These are phyloP conservation scores for Apostichopus californicus DNA, from an alignment of 35 echinoderm and acorn worm genomes.

Conservation along the genomic window DNA sequence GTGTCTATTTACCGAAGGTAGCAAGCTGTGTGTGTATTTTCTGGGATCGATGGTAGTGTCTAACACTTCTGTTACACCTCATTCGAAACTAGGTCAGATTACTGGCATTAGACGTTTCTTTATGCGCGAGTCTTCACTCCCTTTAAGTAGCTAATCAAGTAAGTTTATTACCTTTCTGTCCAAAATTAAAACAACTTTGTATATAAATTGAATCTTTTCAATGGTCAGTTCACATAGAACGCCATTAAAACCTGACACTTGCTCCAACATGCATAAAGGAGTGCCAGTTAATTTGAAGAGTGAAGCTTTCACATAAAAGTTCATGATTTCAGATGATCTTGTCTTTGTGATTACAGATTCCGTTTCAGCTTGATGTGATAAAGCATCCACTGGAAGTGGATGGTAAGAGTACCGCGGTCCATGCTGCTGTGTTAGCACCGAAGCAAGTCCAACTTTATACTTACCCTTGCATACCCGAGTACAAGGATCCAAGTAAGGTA, in stretches of 20 bases:
- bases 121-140: no score
- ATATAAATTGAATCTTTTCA: no score
- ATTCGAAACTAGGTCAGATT: no score
- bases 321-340: constrained; percentile 9
- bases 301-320: no score
- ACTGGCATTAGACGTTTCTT: no score
- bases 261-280: not conserved
- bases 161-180: no score
- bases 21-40: no score
- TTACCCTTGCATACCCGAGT: constrained; percentile 84
- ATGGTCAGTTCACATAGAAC: not conserved
- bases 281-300: not conserved
- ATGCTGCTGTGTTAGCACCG: constrained; percentile 78
- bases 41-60: no score
- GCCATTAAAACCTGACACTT: not conserved
- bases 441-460: constrained; percentile 75
- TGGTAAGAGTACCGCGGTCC: constrained; percentile 94
- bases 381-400: constrained; percentile 85
- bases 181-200: no score
- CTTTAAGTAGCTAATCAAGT: no score
- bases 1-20: no score
- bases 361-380: constrained; percentile 89
- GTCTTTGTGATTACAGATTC: constrained; percentile 53
- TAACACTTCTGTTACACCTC: no score
- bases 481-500: constrained; percentile 73